Base-by-base conservation (phyloP, 2,888 invertebrate species). In the Cynaeus angustus region DNA sequence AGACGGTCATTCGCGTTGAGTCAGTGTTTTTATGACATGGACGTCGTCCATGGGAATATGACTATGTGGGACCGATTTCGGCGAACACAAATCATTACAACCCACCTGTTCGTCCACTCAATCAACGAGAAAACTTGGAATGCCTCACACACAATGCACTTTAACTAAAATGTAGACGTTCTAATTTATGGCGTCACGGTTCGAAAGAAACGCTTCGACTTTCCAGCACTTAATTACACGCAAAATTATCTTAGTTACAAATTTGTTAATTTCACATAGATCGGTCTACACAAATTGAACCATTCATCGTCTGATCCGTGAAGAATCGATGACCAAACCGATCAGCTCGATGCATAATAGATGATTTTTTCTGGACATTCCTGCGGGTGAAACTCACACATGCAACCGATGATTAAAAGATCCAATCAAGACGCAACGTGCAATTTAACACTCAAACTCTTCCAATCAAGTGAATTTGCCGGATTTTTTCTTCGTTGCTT, bases 141-240 rank as follows among this genome's bases (percentile, higher is more conserved):
- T 75, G 74, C 72, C 74, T 74, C 74, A 72, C 77, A 75, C 75
- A 75, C 75, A 76, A 77, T 78, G 76, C 76, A 74, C 75, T 76
- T 74, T 72, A 74, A 74, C 77, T 72, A 70, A 78, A 76, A 76
- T 74, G 78, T 77, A 74, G 70, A 70, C 64, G 65, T 70, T 70
- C 70, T 77, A 81, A 82, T 83, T 83, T 82, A 83, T 80, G 79
- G 79, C 81, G 80, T 82, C 80, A 83, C 80, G 83, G 79, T 83
- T 76, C 76, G 80, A 78, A 82, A 81, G 82, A 79, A 79, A 80
- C 80, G 79, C 77, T 78, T 76, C 80, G 79, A 79, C 78, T 79
- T 81, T 80, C 82, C 80, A 80, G 79, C 82, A 82, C 82, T 83
- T 83, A 83, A 84, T 84, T 84, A 84, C 83, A 84, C 84, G 83